These are phyloP conservation scores for Chalcis sispes DNA, from an alignment of 2,888 invertebrate genomes.

Conservation along the genomic window DNA sequence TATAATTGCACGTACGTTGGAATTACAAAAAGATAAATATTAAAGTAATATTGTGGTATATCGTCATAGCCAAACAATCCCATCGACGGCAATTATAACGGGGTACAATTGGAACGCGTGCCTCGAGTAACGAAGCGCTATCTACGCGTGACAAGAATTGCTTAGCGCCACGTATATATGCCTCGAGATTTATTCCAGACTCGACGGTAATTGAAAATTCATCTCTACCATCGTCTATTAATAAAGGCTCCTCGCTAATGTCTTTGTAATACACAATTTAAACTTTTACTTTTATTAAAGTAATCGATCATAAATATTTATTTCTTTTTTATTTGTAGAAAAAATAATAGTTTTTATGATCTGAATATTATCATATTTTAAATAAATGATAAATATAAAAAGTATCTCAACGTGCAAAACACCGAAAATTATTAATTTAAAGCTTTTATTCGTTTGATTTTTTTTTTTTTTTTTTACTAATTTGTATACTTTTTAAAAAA, in stretches of 20 bases:
- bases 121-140: slow-evolving; percentile 62
- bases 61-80: slow-evolving; percentile 61
- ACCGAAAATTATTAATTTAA: no score
- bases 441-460: no score
- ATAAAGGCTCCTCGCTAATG: slow-evolving; percentile 21
- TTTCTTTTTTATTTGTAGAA: no score
- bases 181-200: slow-evolving; percentile 34
- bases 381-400: no score
- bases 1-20: no score
- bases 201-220: slow-evolving; percentile 47
- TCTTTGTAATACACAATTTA: slow-evolving; percentile 26
- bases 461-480: no score
- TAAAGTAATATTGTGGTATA: slow-evolving; percentile 22
- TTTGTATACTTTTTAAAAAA: no score
- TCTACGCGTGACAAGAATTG: slow-evolving; percentile 63
- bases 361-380: no score
- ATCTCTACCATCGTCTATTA: slow-evolving; percentile 35
- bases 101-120: slow-evolving; percentile 65
- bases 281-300: background rate
- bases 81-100: slow-evolving; percentile 66
- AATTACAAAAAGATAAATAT: slow-evolving; percentile 1
- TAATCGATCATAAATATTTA: no score
- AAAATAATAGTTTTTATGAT: no score
- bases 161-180: slow-evolving; percentile 23
- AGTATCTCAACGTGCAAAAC: no score